Evolutionary conservation across 2,113 vertebrate genomes (phyloP).

Genomic region (Salminus brasiliensis): DNA sequence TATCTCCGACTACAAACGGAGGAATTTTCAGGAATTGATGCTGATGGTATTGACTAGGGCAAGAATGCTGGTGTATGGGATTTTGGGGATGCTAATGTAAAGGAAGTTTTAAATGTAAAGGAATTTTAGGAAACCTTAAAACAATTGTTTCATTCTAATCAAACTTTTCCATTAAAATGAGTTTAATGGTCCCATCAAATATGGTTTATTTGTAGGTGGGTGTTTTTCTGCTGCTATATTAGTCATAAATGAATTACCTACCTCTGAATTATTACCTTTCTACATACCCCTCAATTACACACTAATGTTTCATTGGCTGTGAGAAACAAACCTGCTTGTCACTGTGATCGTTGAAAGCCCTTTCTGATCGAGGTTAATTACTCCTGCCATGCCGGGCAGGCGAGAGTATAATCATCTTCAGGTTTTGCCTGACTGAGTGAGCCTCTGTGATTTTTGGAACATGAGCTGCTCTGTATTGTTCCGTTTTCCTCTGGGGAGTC

Average conservation of each 20-base stretch:
- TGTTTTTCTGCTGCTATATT: too few relatives aligned
- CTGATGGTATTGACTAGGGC: too few relatives aligned
- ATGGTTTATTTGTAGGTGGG: too few relatives aligned
- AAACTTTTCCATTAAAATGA: too few relatives aligned
- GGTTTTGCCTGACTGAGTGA: not conserved
- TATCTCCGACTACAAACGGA: too few relatives aligned
- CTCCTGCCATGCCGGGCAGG: slow-evolving; percentile 11
- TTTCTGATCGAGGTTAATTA: slow-evolving; percentile 14
- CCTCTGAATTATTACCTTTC: not conserved
- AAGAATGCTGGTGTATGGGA: too few relatives aligned
- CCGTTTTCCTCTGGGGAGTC: not conserved
- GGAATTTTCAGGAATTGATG: too few relatives aligned
- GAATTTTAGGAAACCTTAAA: too few relatives aligned
- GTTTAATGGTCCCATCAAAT: too few relatives aligned
- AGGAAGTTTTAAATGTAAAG: too few relatives aligned
- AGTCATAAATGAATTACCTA: not conserved
- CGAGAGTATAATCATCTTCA: slow-evolving; percentile 16
- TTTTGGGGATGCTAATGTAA: too few relatives aligned
- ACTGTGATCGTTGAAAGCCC: not conserved
- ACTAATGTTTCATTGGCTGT: not conserved
- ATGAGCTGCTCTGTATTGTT: slow-evolving; percentile 17
- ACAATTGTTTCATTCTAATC: too few relatives aligned
- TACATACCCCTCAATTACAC: not conserved
- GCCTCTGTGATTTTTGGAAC: slow-evolving; percentile 16
- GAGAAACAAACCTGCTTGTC: not conserved